phyloP scores from a whole-genome alignment of 2,797 vertebrate species.

The Euthynnus affinis region DNA sequence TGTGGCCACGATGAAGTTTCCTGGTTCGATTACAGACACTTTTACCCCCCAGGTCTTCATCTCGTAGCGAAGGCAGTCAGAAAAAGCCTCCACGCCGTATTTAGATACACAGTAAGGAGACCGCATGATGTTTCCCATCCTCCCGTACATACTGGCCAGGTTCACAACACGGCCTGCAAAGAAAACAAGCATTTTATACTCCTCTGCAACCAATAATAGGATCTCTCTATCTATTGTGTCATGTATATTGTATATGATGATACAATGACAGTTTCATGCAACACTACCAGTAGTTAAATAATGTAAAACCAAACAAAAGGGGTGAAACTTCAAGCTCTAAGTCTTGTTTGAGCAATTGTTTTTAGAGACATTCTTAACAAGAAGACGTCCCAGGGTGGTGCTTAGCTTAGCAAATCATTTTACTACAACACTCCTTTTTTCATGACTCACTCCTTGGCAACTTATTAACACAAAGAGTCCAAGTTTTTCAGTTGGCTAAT shows the following conservation, averaged over 20 bases:
- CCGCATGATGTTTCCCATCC: slow-evolving; percentile 85
- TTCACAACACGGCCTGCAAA: slow-evolving; percentile 91
- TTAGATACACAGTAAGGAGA: slow-evolving; percentile 92
- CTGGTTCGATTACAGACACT: slow-evolving; percentile 89
- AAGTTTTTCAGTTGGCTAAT: background rate
- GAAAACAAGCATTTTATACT: background rate
- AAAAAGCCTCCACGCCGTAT: slow-evolving; percentile 90
- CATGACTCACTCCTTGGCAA: background rate
- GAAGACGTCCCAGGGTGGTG: background rate
- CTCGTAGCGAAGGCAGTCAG: slow-evolving; percentile 92
- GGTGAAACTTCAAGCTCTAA: slow-evolving; percentile 7
- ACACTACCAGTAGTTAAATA: background rate
- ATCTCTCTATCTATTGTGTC: no score
- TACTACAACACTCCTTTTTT: background rate
- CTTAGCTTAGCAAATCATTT: slow-evolving; percentile 7
- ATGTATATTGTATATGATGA: no score
- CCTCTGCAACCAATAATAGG: background rate
- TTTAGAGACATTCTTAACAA: background rate
- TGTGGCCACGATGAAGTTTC: slow-evolving; percentile 90
- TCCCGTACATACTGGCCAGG: slow-evolving; percentile 89
- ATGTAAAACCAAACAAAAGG: background rate
- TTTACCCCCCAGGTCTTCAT: slow-evolving; percentile 92
- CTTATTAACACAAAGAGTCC: background rate
- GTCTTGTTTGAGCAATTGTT: background rate
- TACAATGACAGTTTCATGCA: background rate